Base-by-base conservation (phyloP, 2,797 vertebrate genomes). In the Triplophysa yarkandensis region DNA sequence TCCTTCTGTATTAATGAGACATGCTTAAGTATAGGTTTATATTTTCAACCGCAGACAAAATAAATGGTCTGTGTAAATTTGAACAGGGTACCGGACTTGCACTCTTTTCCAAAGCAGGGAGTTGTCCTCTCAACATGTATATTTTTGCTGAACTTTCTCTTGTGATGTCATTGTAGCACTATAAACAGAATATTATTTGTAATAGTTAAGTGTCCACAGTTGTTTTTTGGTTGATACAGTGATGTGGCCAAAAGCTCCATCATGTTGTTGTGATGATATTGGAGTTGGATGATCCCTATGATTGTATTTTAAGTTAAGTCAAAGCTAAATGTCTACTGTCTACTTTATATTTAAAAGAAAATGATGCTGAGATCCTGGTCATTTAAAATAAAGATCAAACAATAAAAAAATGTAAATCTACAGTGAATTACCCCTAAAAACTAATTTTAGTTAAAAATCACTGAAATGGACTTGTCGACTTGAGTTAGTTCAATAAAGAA, bases 21-120 rank as follows among this genome's bases (percentile, higher is more conserved):
- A 80, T 76, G 69, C 83, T 84, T 89, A 89, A 88, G 85, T 87
- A 86, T 88, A 86, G 87, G 90, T 92, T 92, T 91, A 90, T 91
- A 78, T 89, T 87, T 86, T 89, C 83, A 90, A 80, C 58, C 2
- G 71, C 79, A 86, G 79, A 82, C 86, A 80, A 91, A 91, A 92
- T 91, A 92, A 92, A 90, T 87, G 82, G 79, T 82, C 82, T 79
- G 69, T 70, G 80, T 74, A 85, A 87, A 89, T 78, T 83, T 81
- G 81, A 72, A 68, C 2, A n/a, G 82, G 72, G 82, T 54, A 55
- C 69, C 66, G 78, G 79, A 44, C 83, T 32, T 2, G 43, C 73
- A 76, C 78, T 88, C 82, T 85, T 86, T 83, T 86, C 30, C 80
- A 21, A 72, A 85, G 80, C 77, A 81, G 83, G 77, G 67, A 80